These are phyloP conservation scores for Heliocidaris erythrogramma DNA, from an alignment of 35 echinoderm and acorn worm species.

Conservation along the genomic window DNA sequence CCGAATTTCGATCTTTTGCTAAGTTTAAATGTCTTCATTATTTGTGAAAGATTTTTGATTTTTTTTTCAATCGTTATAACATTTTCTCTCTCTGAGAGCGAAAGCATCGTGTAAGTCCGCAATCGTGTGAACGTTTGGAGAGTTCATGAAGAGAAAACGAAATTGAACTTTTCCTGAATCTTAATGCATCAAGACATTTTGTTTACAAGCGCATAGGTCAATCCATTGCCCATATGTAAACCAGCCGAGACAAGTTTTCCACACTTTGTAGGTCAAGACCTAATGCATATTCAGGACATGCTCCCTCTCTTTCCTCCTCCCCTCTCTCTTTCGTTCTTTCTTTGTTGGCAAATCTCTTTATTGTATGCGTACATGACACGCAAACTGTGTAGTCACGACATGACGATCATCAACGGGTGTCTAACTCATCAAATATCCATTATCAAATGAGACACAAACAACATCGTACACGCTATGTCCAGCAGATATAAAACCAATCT, in stretches of 20 bases:
- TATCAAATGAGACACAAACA: neutral
- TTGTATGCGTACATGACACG: neutral
- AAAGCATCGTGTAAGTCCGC: neutral
- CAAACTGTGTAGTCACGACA: neutral
- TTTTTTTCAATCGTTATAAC: neutral
- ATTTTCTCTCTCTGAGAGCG: neutral
- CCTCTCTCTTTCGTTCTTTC: neutral
- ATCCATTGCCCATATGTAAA: neutral
- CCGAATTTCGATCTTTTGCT: too few species aligned
- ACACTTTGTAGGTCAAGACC: constrained; percentile 14
- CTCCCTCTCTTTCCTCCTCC: neutral
- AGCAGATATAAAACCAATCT: neutral
- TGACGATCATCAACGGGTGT: neutral
- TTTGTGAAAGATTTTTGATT: too few species aligned
- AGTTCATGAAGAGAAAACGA: neutral
- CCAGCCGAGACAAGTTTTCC: constrained; percentile 25
- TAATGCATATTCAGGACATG: constrained; percentile 31
- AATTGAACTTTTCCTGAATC: constrained; percentile 2
- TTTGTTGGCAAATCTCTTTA: neutral
- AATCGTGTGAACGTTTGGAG: neutral
- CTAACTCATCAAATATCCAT: neutral
- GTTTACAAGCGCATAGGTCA: constrained; percentile 25
- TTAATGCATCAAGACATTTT: constrained; percentile 22
- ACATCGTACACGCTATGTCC: neutral
- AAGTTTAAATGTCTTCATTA: too few species aligned